phyloP scores from a whole-genome alignment of 2,113 vertebrate species.

The Hepsetus odoe region DNA sequence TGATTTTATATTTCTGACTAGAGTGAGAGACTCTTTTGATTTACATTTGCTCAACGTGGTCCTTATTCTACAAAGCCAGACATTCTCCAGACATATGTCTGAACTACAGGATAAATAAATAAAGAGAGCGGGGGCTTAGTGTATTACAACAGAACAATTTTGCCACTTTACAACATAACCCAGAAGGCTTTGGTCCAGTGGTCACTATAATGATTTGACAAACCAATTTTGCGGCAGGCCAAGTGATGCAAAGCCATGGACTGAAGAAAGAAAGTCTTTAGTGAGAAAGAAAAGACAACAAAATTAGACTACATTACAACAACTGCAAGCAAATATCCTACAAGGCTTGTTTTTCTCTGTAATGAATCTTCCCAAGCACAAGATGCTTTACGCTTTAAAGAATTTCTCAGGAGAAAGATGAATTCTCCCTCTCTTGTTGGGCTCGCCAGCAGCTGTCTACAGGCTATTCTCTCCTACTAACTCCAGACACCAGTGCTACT shows the following conservation, averaged over 20 bases:
- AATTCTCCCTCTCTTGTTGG: neutral
- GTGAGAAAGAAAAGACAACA: neutral
- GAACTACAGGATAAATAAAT: conserved; percentile 5
- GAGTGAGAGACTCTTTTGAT: neutral
- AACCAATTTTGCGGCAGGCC: neutral
- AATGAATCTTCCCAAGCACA: neutral
- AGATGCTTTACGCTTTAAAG: conserved; percentile 4
- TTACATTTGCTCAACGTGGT: conserved; percentile 1
- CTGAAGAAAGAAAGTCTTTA: neutral
- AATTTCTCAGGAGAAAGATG: neutral
- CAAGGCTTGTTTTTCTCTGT: neutral
- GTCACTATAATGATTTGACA: conserved; percentile 13
- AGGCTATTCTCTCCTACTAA: neutral
- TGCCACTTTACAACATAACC: conserved; percentile 4
- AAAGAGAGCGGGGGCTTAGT: neutral
- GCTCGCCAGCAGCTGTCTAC: neutral
- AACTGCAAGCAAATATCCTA: neutral
- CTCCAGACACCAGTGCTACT: conserved; percentile 18
- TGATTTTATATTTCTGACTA: neutral
- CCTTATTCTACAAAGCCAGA: neutral
- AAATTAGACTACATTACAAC: neutral
- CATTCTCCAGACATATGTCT: neutral
- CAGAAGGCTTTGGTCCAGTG: conserved; percentile 8
- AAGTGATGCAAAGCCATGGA: neutral
- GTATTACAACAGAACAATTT: neutral